Base-by-base conservation (phyloP, 2,888 invertebrate genomes). In the Aproaerema taeniolella region DNA sequence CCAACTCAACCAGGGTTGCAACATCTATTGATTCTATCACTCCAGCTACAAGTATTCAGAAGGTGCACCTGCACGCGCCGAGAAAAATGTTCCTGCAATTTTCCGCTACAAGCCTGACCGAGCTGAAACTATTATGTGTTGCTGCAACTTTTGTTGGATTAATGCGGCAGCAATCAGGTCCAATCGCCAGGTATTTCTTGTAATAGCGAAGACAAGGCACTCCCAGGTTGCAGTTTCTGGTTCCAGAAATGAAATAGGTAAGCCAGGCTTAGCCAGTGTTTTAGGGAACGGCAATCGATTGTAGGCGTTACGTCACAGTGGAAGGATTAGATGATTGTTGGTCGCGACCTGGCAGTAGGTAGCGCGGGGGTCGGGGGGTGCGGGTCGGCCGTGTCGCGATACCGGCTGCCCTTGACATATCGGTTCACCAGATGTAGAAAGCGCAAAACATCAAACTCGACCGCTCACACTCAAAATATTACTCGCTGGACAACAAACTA, bases 381-480 rank as follows among this genome's bases (percentile, higher is more conserved):
- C 30, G 14, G 15, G 20, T 16, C 28, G 33, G 10, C n/a, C n/a
- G 20, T 20, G 5, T n/a, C 12, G 17, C 48, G 53, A 53, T 54
- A 61, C 67, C 50, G 43, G 73, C 50, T 64, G 77, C 65, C 85
- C 83, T 85, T 85, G 85, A 82, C 82, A 82, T 76, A 79, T 75
- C 67, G 62, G 57, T 55, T 58, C 52, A 55, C 48, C 45, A 59
- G 46, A 52, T 55, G 61, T 79, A 78, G 82, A 82, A 80, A 82
- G 82, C 77, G 61, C 61, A 61, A 65, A 65, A 41, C 61, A 62
- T 65, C 66, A 54, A 61, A 61, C 49, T 53, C 54, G 52, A 55
- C 46, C 52, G 42, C 40, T 57, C 45, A 42, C 50, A 52, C 46
- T 46, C 29, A 39, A 45, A 40, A 53, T 49, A 55, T 52, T 51